Percentiles rank a stretch among this genome's conserved stretches.
Evolutionary conservation across 2,888 invertebrate genomes (phyloP).

Genomic region (Cephus runcator): DNA sequence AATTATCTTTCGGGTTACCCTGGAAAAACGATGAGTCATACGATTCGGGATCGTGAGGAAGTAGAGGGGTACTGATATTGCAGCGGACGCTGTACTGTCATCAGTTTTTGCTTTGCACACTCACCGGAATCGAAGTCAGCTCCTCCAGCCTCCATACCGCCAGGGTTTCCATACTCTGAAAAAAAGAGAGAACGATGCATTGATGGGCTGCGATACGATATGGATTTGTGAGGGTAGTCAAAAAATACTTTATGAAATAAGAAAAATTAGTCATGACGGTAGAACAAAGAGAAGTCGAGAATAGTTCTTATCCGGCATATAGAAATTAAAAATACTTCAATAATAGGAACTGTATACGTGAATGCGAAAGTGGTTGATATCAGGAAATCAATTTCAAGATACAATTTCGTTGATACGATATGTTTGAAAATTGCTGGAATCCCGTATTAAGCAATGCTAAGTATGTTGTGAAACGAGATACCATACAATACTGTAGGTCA

Average conservation of each 20-base stretch:
- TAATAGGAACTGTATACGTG: neutral
- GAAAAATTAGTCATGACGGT: neutral
- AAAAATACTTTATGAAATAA: neutral
- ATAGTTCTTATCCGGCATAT: neutral
- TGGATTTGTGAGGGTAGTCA: neutral
- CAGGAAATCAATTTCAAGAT: neutral
- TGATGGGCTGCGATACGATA: neutral
- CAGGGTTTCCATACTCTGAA: conserved; percentile 79
- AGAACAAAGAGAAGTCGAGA: neutral
- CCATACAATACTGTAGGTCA: neutral
- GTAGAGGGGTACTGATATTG: neutral
- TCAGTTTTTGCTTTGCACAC: conserved; percentile 36
- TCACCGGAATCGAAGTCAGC: conserved; percentile 86
- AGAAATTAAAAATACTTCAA: neutral
- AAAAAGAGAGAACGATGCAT: conserved; percentile 48
- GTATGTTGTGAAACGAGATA: neutral
- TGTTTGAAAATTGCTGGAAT: neutral
- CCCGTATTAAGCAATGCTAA: neutral
- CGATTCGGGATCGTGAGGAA: neutral
- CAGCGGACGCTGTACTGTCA: neutral
- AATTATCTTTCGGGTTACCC: neutral
- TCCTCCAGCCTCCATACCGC: conserved; percentile 82
- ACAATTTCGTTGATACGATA: neutral
- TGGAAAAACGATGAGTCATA: neutral
- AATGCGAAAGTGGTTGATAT: neutral